These are phyloP conservation scores for Amphiprion clarkii DNA, from an alignment of 2,797 vertebrate genomes.

Conservation along the genomic window DNA sequence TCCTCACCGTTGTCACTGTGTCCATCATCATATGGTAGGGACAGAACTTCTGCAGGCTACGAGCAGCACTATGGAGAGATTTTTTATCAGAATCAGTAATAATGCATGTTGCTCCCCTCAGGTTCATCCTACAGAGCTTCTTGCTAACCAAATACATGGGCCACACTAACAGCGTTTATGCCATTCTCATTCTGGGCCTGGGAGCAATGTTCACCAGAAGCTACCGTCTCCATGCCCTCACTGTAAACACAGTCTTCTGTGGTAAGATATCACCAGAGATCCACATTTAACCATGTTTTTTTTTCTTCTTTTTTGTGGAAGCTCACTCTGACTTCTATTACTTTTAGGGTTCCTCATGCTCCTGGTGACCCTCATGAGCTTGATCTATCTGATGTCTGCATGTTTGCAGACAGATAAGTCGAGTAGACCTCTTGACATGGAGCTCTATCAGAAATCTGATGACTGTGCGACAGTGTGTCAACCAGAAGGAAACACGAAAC, in stretches of 20 bases:
- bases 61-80: not conserved
- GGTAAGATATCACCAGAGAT: constrained; percentile 58
- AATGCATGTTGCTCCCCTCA: constrained; percentile 37
- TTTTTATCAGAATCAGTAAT: not conserved
- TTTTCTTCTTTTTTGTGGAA: not conserved
- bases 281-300: not conserved
- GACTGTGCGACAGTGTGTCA: constrained; percentile 39
- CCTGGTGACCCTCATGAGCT: constrained; percentile 63
- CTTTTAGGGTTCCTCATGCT: constrained; percentile 69
- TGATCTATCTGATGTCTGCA: constrained; percentile 39
- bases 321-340: not conserved
- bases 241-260: constrained; percentile 64
- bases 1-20: constrained; percentile 68
- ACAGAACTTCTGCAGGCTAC: not conserved
- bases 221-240: constrained; percentile 49
- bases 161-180: constrained; percentile 81
- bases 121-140: constrained; percentile 83
- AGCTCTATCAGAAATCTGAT: not conserved
- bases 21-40: constrained; percentile 68
- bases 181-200: constrained; percentile 79
- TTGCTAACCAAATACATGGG: constrained; percentile 74
- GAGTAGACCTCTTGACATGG: not conserved
- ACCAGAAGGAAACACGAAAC: constrained; percentile 12
- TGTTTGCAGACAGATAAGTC: constrained; percentile 43
- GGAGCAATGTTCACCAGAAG: constrained; percentile 76